A percentile compares a stretch with the other conserved stretches of the same genome.
phyloP scores from a whole-genome alignment of 1,140 invertebrate genomes.

The Globodera rostochiensis region DNA sequence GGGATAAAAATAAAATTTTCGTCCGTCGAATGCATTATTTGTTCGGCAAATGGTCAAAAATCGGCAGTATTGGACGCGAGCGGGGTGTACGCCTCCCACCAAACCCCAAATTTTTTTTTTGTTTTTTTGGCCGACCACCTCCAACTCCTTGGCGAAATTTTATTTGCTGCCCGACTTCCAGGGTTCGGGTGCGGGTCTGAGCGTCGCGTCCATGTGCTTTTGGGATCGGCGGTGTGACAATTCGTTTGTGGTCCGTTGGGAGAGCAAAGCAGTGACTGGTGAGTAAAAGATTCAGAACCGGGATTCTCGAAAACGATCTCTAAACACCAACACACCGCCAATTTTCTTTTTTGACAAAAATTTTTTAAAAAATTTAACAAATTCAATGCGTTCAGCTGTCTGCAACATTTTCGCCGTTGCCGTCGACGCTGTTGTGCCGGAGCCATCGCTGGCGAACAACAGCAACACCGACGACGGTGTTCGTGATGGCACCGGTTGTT shows the following conservation, averaged over 20 bases:
- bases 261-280: not conserved
- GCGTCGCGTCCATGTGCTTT: conserved; percentile 1
- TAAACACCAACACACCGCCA: too few relatives aligned
- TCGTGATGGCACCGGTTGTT: not conserved
- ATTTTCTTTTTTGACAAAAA: too few relatives aligned
- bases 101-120: too few relatives aligned
- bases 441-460: not conserved
- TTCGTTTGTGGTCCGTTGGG: not conserved
- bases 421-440: not conserved
- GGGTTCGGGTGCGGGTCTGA: not conserved
- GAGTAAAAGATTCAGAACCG: not conserved
- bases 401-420: not conserved
- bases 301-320: too few relatives aligned
- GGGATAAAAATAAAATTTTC: too few relatives aligned
- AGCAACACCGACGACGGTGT: not conserved
- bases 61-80: too few relatives aligned
- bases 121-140: not conserved
- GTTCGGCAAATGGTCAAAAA: too few relatives aligned
- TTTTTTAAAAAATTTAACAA: too few relatives aligned
- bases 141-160: not conserved
- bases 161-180: not conserved
- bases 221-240: not conserved
- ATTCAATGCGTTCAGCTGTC: not conserved
- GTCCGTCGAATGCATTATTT: too few relatives aligned
- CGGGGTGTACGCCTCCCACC: too few relatives aligned